phyloP scores from a whole-genome alignment of 2,797 vertebrate species.

The Chiropotes sagulatus region DNA sequence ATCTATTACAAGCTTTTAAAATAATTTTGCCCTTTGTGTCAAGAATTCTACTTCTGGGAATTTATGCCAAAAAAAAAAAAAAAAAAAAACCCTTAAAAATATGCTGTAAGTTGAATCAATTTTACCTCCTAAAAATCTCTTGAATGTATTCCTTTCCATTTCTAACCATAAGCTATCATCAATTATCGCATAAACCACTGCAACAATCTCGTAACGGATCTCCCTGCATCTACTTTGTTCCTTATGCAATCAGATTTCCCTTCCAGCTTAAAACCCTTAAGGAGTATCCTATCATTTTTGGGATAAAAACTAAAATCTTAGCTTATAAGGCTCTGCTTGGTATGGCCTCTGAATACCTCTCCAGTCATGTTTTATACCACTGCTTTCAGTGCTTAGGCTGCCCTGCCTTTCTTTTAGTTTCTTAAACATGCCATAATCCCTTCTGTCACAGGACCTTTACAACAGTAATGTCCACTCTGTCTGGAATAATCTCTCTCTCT shows the following conservation, averaged over 20 bases:
- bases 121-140: constrained; percentile 47
- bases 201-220: not conserved
- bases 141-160: constrained; percentile 4
- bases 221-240: not conserved
- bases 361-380: not conserved
- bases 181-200: not conserved
- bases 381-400: not conserved
- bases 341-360: not conserved
- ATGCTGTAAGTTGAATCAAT: not conserved
- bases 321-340: not conserved
- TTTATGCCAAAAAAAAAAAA: not conserved
- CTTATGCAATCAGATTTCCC: not conserved
- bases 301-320: not conserved
- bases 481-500: constrained; percentile 9
- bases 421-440: not conserved
- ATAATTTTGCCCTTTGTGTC: not conserved
- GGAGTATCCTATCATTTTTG: not conserved
- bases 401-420: not conserved
- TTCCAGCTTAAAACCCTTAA: not conserved
- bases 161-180: not conserved
- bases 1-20: constrained; percentile 48
- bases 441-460: not conserved
- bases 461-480: not conserved
- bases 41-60: constrained; percentile 18
- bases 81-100: not conserved